phyloP scores from a whole-genome alignment of 2,797 vertebrate species.

The Malacoraja senta region DNA sequence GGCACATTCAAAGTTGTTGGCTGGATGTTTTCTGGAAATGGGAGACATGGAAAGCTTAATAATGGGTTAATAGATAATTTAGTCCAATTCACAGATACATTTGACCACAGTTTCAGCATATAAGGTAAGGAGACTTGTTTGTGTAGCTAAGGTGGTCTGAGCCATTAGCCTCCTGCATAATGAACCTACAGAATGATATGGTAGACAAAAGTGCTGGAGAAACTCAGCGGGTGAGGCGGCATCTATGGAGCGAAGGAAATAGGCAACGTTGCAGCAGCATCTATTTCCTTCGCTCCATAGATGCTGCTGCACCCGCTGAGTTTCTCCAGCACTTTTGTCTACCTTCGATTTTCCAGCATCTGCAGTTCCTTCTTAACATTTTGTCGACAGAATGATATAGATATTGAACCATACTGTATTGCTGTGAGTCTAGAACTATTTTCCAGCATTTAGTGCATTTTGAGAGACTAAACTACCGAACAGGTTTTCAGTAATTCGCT shows the following conservation, averaged over 20 bases:
- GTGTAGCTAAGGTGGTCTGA: neutral
- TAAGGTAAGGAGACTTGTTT: slow-evolving; percentile 46
- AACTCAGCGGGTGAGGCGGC: too few relatives aligned
- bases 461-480: neutral
- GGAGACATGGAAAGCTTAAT: slow-evolving; percentile 40
- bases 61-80: slow-evolving; percentile 42
- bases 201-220: too few relatives aligned
- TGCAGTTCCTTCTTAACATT: too few relatives aligned
- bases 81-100: slow-evolving; percentile 43
- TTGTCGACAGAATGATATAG: neutral
- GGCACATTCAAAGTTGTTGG: slow-evolving; percentile 55
- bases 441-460: neutral
- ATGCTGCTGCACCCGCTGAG: too few relatives aligned
- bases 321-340: too few relatives aligned
- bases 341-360: too few relatives aligned
- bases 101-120: slow-evolving; percentile 38
- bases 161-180: neutral
- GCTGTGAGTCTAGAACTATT: neutral
- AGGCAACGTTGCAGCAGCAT: too few relatives aligned
- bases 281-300: too few relatives aligned
- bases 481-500: neutral
- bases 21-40: slow-evolving; percentile 46
- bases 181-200: neutral
- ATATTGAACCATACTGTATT: neutral
- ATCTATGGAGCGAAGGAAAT: too few relatives aligned